phyloP scores from a whole-genome alignment of 2,888 invertebrate species.

The Chironomus riparius region DNA sequence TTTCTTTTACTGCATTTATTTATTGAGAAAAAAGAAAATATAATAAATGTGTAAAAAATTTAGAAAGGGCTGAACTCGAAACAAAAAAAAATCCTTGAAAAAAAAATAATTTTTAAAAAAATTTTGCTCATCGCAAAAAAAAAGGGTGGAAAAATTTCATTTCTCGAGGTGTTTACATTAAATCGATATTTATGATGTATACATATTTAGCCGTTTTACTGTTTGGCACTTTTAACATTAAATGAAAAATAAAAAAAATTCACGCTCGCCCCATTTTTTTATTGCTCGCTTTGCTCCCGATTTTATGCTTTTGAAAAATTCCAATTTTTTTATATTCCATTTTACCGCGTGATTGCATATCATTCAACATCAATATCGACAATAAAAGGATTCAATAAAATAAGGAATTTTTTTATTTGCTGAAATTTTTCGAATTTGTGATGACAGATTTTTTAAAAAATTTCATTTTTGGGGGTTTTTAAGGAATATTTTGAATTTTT shows the following conservation, averaged over 20 bases:
- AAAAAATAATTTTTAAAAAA: too few relatives aligned
- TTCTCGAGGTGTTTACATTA: neutral
- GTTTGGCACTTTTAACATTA: neutral
- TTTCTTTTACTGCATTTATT: slow-evolving; percentile 2
- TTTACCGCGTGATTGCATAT: too few relatives aligned
- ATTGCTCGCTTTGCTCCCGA: neutral
- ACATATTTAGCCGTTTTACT: neutral
- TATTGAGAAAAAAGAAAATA: neutral
- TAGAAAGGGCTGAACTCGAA: neutral
- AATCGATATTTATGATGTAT: neutral
- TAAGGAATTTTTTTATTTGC: neutral
- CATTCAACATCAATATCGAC: too few relatives aligned
- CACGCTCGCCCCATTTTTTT: neutral
- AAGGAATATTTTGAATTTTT: too few relatives aligned
- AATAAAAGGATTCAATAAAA: neutral
- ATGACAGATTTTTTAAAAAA: too few relatives aligned
- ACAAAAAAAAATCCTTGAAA: neutral
- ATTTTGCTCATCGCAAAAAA: neutral
- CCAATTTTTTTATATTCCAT: too few relatives aligned
- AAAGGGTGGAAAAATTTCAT: neutral
- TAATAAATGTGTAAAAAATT: neutral
- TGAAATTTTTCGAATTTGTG: neutral
- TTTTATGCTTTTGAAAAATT: neutral
- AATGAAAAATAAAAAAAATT: neutral
- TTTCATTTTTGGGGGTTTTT: too few relatives aligned